A percentile compares a stretch with the other conserved stretches of the same genome.
These are phyloP conservation scores for Pelmatolapia mariae DNA, from an alignment of 2,113 vertebrate genomes.

Conservation along the genomic window DNA sequence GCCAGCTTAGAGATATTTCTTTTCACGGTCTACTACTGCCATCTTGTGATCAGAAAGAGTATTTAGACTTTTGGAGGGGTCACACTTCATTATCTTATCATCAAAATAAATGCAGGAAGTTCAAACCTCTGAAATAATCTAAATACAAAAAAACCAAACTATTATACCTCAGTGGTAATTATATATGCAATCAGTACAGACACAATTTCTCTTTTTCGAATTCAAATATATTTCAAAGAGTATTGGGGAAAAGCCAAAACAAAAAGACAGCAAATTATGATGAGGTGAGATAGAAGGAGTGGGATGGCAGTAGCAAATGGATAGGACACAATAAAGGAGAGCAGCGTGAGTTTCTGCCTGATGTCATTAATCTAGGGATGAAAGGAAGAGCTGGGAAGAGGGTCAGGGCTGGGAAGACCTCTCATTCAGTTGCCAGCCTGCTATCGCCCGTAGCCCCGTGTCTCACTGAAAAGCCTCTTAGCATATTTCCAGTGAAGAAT, in stretches of 20 bases:
- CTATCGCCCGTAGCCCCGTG: conserved; percentile 8
- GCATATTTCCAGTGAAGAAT: conserved; percentile 29
- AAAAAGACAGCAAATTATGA: background rate
- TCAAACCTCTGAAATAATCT: background rate
- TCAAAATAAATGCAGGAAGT: background rate
- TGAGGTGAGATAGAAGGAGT: background rate
- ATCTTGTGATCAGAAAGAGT: conserved; percentile 31
- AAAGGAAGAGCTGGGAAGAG: conserved; percentile 25
- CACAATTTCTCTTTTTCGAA: background rate
- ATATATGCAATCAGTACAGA: background rate
- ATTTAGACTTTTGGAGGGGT: background rate
- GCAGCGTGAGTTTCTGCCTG: conserved; percentile 2
- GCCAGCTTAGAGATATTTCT: background rate
- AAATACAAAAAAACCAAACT: background rate
- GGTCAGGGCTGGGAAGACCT: conserved; percentile 31
- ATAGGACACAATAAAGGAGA: conserved; percentile 17
- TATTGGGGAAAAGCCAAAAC: background rate
- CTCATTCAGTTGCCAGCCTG: conserved; percentile 21
- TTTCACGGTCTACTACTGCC: conserved; percentile 29
- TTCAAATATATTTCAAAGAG: background rate
- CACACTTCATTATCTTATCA: background rate
- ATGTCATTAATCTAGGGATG: conserved; percentile 46
- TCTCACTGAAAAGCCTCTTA: conserved; percentile 27
- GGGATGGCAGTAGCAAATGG: background rate
- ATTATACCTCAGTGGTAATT: background rate